Base-by-base conservation (phyloP, 64 coral and sea anemone species). In the Hydrozoanthus tunicans region DNA sequence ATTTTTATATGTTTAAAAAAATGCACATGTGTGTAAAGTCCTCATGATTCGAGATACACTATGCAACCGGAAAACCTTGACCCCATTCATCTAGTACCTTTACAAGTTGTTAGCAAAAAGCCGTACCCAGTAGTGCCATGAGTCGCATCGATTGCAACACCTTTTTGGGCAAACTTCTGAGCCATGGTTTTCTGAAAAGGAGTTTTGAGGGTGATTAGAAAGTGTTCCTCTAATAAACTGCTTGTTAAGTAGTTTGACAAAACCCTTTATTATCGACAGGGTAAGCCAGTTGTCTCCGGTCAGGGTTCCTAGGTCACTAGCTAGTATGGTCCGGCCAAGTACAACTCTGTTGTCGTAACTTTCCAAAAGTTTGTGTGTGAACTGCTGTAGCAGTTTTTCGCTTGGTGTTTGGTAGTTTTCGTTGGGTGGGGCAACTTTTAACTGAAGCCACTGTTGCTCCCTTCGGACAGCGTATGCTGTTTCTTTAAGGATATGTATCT, bases 41-140 rank as follows among this genome's bases (percentile, higher is more conserved):
- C 81, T 96, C 94, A 70, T 92, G 94, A 53, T 90, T 96, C 25
- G 94, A 93, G 53, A 93, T 62, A 9, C 90, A 96, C 85, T 85
- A 96, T 6, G 91, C 91, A 25, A 79, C 67, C 56, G 91, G 91
- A 70, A 92, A 53, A 53, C 91, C 94, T 68, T 90, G 13, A 15
- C 91, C 85, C 80, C 32, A 89, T 13, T 95, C 93, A 89, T 92
- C 93, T 20, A 15, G 77, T 23, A 92, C 83, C 64, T 89, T 74
- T 7, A 92, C 43, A 6, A 20, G 93, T 91, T 73, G 82, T 91
- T 56, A 91, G 60, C 9, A 76, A 61, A 68, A 95, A 95, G 51
- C 85, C 83, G 32, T 94, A 94, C 55, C 90, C 93, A 27, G 75
- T 95, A 32, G 90, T 95, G 17, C 86, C 91, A 79, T 95, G 85